Evolutionary conservation across 1,140 invertebrate species (phyloP).

Genomic region (Zaprionus ghesquierei): DNA sequence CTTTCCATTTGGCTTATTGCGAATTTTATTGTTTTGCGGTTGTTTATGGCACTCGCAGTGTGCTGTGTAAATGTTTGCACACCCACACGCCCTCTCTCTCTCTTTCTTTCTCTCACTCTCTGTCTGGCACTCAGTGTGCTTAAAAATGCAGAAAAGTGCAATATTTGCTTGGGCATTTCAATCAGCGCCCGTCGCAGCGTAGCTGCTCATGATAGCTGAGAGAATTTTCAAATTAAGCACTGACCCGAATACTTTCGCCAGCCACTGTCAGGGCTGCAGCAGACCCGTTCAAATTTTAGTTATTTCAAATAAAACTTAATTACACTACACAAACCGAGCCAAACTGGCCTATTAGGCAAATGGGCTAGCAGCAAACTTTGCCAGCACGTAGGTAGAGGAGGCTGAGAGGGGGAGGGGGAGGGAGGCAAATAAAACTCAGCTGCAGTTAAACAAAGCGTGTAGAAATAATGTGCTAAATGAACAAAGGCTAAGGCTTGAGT

Average conservation of each 20-base stretch:
- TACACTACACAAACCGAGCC: slow-evolving; percentile 43
- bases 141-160: slow-evolving; percentile 68
- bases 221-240: slow-evolving; percentile 38
- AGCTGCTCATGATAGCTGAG: not conserved
- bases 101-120: not conserved
- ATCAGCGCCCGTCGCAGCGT: slow-evolving; percentile 34
- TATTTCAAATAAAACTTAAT: slow-evolving; percentile 61
- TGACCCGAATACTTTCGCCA: not conserved
- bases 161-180: slow-evolving; percentile 67
- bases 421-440: slow-evolving; percentile 54
- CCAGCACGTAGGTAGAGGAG: not conserved
- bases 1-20: slow-evolving; percentile 79
- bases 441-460: slow-evolving; percentile 72
- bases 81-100: not conserved
- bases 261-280: not conserved
- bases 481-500: slow-evolving; percentile 32
- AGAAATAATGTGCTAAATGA: slow-evolving; percentile 73
- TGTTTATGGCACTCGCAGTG: slow-evolving; percentile 63
- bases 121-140: slow-evolving; percentile 12
- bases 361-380: slow-evolving; percentile 66
- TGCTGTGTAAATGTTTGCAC: slow-evolving; percentile 66
- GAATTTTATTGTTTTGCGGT: slow-evolving; percentile 78
- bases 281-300: slow-evolving; percentile 32
- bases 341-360: slow-evolving; percentile 64
- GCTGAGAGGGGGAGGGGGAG: not conserved